Evolutionary conservation across 2,797 vertebrate genomes (phyloP).

Genomic region (Rhyacichthys aspro): DNA sequence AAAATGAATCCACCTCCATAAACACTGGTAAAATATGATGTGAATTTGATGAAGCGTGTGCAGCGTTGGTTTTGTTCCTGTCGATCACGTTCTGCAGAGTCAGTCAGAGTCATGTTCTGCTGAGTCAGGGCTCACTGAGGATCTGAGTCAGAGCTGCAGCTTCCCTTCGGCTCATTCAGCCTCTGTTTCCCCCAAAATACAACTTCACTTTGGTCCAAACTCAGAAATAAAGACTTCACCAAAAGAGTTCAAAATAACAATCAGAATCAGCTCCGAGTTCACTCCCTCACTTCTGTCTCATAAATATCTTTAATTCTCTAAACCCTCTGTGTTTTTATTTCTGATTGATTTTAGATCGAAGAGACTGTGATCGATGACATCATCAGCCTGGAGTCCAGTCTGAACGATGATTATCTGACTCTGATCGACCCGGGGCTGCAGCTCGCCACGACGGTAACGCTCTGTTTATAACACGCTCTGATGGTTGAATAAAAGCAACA

Average conservation of each 20-base stretch:
- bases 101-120: constrained; percentile 22
- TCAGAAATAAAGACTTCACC: too few species aligned
- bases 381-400: constrained; percentile 92
- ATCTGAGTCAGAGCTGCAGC: constrained; percentile 39
- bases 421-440: constrained; percentile 81
- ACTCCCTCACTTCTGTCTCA: too few species aligned
- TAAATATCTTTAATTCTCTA: too few species aligned
- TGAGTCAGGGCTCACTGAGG: constrained; percentile 18
- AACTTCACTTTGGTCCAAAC: neutral
- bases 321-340: constrained; percentile 15
- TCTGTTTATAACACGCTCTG: too few species aligned
- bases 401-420: constrained; percentile 87
- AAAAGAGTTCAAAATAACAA: too few species aligned
- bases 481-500: too few species aligned
- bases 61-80: neutral
- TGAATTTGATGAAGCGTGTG: too few species aligned
- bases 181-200: neutral
- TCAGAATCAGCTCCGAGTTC: too few species aligned
- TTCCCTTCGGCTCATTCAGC: neutral
- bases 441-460: constrained; percentile 85
- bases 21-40: too few species aligned
- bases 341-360: constrained; percentile 79
- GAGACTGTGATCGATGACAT: constrained; percentile 89
- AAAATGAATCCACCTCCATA: too few species aligned
- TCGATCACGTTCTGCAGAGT: constrained; percentile 13